A percentile compares a stretch with the other conserved stretches of the same genome.
Conservation (phyloP, 2,113 vertebrate genomes). For the Pterocles gutturalis region DNA sequence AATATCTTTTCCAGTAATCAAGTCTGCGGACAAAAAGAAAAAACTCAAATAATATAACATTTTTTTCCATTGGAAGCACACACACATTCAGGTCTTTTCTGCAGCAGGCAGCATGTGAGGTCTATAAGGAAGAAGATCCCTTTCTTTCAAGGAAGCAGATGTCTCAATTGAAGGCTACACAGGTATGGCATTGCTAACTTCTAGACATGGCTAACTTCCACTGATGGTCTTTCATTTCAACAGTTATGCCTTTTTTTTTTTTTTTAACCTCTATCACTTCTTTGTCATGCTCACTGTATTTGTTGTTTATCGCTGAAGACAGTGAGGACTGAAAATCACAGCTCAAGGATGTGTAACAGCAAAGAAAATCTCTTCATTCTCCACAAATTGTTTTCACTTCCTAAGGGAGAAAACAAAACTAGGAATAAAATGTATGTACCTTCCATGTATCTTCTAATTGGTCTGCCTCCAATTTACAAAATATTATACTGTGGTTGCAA, state of each 20-base stretch:
- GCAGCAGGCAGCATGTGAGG: not conserved
- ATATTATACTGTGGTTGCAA: slow-evolving; percentile 26
- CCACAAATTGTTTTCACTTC: not conserved
- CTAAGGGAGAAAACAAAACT: not conserved
- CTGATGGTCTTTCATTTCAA: not conserved
- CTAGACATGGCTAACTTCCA: not conserved
- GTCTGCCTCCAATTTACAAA: not conserved
- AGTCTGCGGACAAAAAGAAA: not conserved
- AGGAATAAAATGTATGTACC: not conserved
- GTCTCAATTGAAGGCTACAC: not conserved
- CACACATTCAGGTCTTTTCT: not conserved
- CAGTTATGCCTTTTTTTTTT: not conserved
- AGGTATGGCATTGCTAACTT: not conserved
- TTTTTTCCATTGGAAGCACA: not conserved
- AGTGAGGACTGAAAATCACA: not conserved
- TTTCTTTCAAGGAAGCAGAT: not conserved
- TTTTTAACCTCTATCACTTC: not conserved
- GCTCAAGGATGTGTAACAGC: not conserved
- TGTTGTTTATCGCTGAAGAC: not conserved
- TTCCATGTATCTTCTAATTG: not conserved
- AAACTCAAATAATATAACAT: not conserved
- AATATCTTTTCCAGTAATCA: not conserved
- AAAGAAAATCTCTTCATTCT: not conserved
- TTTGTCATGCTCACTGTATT: not conserved
- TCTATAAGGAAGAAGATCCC: not conserved